Conservation (phyloP, 2,797 vertebrate genomes). For the Nothura maculosa region DNA sequence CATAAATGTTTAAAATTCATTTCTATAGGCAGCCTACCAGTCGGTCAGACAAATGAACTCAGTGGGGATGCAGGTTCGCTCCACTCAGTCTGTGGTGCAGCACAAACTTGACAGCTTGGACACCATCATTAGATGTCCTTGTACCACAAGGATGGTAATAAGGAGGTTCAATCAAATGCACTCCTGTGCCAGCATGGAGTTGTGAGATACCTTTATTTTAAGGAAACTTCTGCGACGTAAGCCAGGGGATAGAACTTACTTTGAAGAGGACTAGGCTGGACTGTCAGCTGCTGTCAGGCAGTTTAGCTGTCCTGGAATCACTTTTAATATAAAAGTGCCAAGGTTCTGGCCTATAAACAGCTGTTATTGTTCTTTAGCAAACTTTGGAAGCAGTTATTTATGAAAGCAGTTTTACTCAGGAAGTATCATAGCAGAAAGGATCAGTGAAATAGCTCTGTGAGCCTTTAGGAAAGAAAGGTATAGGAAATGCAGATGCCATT, state of each 20-base stretch:
- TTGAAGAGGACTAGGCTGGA: not conserved
- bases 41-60: not conserved
- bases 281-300: not conserved
- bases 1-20: slow-evolving; percentile 45
- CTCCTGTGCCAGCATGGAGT: not conserved
- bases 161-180: not conserved
- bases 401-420: not conserved
- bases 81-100: rapidly evolving
- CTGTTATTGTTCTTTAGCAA: not conserved
- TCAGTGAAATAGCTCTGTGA: slow-evolving; percentile 9
- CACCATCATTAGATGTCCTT: not conserved
- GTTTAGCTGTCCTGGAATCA: not conserved
- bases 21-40: not conserved
- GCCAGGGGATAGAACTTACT: not conserved
- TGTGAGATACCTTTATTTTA: not conserved
- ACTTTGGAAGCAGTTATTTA: not conserved
- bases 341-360: not conserved
- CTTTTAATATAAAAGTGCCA: not conserved
- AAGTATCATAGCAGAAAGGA: not conserved
- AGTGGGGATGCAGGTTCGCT: rapidly evolving
- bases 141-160: not conserved
- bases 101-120: not conserved
- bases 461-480: not conserved
- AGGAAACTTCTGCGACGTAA: not conserved
- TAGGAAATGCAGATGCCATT: slow-evolving; percentile 10